A percentile compares a stretch with the other conserved stretches of the same genome.
Conservation (phyloP, 2,797 vertebrate genomes). For the Fundulus diaphanus region DNA sequence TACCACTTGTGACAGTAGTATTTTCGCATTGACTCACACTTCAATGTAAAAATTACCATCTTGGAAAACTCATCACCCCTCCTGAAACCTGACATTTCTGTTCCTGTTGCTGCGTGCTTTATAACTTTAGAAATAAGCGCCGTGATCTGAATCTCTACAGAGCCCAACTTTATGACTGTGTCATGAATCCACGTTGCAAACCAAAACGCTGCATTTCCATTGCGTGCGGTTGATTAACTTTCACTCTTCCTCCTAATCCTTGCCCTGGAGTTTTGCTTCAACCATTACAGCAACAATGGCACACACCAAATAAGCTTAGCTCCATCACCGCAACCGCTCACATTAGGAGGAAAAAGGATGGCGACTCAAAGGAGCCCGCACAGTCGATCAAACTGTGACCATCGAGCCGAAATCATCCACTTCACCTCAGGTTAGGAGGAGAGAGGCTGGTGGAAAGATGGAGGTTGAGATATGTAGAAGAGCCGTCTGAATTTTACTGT, state of each 20-base stretch:
- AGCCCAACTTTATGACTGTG: conserved; percentile 29
- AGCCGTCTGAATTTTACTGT: conserved; percentile 34
- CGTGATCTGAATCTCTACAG: conserved; percentile 19
- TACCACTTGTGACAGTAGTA: background rate
- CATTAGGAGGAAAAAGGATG: conserved; percentile 15
- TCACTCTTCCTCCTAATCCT: background rate
- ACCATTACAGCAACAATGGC: conserved; percentile 25
- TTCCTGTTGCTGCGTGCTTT: background rate
- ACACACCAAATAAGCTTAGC: conserved; percentile 18
- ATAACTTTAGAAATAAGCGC: conserved; percentile 19
- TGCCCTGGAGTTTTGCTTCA: background rate
- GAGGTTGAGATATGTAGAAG: background rate
- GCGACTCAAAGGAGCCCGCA: conserved; percentile 48
- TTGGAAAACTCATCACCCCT: background rate
- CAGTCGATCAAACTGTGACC: conserved; percentile 44
- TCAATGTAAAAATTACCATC: background rate
- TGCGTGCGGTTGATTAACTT: conserved; percentile 1
- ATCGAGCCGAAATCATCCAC: conserved; percentile 54
- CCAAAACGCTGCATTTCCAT: conserved; percentile 17
- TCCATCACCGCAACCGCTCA: conserved; percentile 19
- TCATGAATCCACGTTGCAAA: conserved; percentile 17
- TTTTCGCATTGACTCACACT: background rate
- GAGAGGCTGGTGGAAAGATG: conserved; percentile 33
- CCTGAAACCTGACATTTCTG: background rate
- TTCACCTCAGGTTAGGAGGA: conserved; percentile 50